Base-by-base conservation (phyloP, 2,113 vertebrate species). In the Erpornis zantholeuca region DNA sequence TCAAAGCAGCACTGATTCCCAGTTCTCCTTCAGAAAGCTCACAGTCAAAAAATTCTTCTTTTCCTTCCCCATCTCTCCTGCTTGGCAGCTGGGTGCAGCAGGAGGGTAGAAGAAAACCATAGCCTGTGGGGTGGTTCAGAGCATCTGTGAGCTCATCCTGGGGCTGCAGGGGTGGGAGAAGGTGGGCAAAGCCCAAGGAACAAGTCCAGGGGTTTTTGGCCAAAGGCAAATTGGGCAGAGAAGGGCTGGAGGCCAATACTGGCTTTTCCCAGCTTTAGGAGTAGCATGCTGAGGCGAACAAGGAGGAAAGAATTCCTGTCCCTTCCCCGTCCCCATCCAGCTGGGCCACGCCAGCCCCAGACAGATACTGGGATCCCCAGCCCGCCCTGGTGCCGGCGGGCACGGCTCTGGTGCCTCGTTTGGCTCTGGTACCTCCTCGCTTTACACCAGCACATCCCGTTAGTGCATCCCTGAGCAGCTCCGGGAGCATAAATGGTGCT, bases 311-410 rank as follows among this genome's bases (percentile, higher is more conserved):
- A 61, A 7, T 14, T 36, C 45, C 31, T 36, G 11, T 44, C 11
- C 8, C 11, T 12, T 73, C n/a, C 28, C n/a, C 28, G 71, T 66
- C 3, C 10, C 24, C 11, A 6, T 11, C 15, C 61, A 75, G 36
- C 29, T 38, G 44, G 47, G 24, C 12, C 19, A 33, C 5, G 22
- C 17, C 54, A 44, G 29, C 17, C 36, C 21, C 76, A 45, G 15
- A 4, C 17, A 5, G 1, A 7, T 0, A 0, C 40, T 38, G 70
- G 25, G 23, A 21, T 56, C 1, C 0, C 42, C 21, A 27, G 12
- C 50, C 20, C 22, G 72, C 72, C 35, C 53, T 1, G 2, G 36
- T 42, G 38, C 59, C 1, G 4, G 18, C 2, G 3, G 52, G 19
- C 44, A 23, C 0, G 0, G 49, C 80, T n/a, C 8, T 0, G 9